These are phyloP conservation scores for Bilobella aurantiaca DNA, from an alignment of 1,140 invertebrate species.

Conservation along the genomic window DNA sequence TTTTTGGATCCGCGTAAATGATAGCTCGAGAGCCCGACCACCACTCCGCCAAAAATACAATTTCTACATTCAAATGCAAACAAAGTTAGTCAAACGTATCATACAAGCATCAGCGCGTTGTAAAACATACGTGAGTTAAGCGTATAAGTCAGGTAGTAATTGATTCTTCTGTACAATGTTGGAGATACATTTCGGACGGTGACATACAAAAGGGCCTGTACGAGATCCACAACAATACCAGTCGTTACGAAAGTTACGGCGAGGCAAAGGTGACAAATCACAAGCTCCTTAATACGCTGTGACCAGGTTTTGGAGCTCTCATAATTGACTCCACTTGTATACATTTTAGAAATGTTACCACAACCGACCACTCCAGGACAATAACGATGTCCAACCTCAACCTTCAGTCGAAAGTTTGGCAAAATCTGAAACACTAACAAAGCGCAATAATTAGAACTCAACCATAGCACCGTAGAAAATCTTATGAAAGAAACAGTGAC, in stretches of 20 bases:
- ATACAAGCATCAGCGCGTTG: neutral
- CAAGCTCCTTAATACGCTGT: slow-evolving; percentile 33
- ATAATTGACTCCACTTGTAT: neutral
- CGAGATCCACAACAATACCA: slow-evolving; percentile 72
- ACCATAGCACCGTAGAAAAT: too few relatives aligned
- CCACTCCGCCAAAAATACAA: slow-evolving; percentile 86
- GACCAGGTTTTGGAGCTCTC: neutral
- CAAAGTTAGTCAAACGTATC: neutral
- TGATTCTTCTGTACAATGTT: slow-evolving; percentile 71
- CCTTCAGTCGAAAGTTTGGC: too few relatives aligned
- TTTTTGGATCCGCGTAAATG: slow-evolving; percentile 65
- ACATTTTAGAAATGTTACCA: neutral
- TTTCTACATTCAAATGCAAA: slow-evolving; percentile 64
- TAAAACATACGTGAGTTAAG: slow-evolving; percentile 66
- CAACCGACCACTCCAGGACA: too few relatives aligned
- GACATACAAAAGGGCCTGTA: slow-evolving; percentile 65
- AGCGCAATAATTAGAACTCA: too few relatives aligned
- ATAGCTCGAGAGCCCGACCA: slow-evolving; percentile 67
- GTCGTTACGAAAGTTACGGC: slow-evolving; percentile 81
- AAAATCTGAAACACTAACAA: too few relatives aligned
- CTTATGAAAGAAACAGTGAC: too few relatives aligned
- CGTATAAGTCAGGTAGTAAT: slow-evolving; percentile 80
- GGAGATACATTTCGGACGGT: slow-evolving; percentile 62
- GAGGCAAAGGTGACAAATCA: slow-evolving; percentile 63
- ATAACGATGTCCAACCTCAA: too few relatives aligned